These are phyloP conservation scores for Ormyrus nitidulus DNA, from an alignment of 2,888 invertebrate species.

Conservation along the genomic window DNA sequence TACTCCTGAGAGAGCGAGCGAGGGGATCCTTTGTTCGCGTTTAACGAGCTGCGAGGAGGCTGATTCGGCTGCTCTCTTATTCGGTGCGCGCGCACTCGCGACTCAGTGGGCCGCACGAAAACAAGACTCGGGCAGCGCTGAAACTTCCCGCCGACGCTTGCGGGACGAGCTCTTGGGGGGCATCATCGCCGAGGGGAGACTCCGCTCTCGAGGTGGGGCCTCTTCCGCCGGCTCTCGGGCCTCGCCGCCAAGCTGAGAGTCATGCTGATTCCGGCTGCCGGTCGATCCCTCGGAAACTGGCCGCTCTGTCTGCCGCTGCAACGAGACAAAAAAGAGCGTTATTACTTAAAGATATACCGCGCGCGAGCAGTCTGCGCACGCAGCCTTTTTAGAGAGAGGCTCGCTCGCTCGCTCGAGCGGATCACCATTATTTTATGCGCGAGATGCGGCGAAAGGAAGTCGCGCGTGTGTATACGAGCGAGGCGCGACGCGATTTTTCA, in stretches of 20 bases:
- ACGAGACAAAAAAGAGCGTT: conserved; percentile 10
- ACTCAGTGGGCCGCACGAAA: too few relatives aligned
- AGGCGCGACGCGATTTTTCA: conserved; percentile 20
- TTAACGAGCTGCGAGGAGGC: conserved; percentile 5
- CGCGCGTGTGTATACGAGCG: not conserved
- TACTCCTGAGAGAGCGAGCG: not conserved
- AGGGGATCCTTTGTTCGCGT: conserved; percentile 35
- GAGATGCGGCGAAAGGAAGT: not conserved
- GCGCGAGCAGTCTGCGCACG: not conserved
- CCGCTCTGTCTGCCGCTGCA: conserved; percentile 18
- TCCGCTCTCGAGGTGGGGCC: not conserved
- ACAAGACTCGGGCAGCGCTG: not conserved
- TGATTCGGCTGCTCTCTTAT: not conserved
- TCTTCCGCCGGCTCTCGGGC: not conserved
- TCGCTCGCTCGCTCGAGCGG: conserved; percentile 3
- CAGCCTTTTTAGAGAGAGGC: conserved; percentile 9
- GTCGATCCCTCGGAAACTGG: conserved; percentile 16
- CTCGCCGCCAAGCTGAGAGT: not conserved
- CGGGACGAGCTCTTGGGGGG: conserved; percentile 19
- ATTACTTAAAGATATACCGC: conserved; percentile 28
- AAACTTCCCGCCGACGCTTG: conserved; percentile 49
- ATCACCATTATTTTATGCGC: conserved; percentile 30
- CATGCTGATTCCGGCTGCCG: conserved; percentile 38
- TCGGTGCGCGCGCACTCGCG: not conserved
- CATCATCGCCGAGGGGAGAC: conserved; percentile 20